Conservation (phyloP, 2,888 invertebrate genomes). For the Limnephilus lunatus region DNA sequence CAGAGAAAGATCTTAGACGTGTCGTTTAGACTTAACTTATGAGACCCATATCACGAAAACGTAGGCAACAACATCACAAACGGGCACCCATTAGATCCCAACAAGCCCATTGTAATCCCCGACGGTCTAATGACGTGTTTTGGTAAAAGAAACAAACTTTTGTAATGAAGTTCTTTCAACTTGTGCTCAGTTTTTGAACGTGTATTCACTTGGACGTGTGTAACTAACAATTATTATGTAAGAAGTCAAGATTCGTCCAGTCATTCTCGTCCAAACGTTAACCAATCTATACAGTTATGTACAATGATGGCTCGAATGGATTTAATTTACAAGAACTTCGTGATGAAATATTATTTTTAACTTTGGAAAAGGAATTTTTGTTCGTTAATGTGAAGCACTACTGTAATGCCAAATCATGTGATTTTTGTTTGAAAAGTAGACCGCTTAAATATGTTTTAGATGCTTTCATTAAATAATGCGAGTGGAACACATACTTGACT, state of each 20-base stretch:
- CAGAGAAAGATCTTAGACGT: not conserved
- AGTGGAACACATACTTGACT: too few relatives aligned
- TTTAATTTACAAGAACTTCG: not conserved
- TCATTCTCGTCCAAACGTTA: not conserved
- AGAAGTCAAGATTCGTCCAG: not conserved
- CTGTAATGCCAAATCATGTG: too few relatives aligned
- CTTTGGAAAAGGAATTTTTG: not conserved
- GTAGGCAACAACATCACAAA: not conserved
- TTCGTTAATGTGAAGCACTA: too few relatives aligned
- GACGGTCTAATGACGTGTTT: slow-evolving; percentile 36
- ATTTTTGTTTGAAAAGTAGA: too few relatives aligned
- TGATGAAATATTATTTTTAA: not conserved
- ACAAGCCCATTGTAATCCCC: not conserved
- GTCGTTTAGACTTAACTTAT: not conserved
- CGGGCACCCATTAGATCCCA: not conserved
- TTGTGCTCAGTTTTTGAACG: not conserved
- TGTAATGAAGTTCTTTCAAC: not conserved
- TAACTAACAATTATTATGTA: slow-evolving; percentile 3
- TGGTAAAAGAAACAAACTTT: slow-evolving; percentile 13
- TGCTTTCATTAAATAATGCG: not conserved
- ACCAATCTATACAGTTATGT: slow-evolving; percentile 9
- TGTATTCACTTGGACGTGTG: not conserved
- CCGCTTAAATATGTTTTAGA: too few relatives aligned
- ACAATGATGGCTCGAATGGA: not conserved
- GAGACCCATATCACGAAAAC: not conserved